Conservation (phyloP, 2,888 invertebrate genomes). For the Chironomus riparius region DNA sequence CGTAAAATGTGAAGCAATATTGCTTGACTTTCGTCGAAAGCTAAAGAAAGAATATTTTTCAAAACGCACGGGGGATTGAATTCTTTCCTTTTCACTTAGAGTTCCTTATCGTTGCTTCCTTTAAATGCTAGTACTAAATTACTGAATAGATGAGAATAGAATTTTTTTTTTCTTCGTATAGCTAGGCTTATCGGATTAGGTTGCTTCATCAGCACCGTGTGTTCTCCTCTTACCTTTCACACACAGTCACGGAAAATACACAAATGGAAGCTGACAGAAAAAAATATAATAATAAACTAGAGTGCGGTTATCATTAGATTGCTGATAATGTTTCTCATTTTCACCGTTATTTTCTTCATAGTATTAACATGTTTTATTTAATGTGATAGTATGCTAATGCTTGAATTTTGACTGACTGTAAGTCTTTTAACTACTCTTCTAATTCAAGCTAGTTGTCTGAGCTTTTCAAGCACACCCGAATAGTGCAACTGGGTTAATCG, state of each 20-base stretch:
- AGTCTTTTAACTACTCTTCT: too few relatives aligned
- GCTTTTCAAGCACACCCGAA: too few relatives aligned
- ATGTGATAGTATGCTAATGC: too few relatives aligned
- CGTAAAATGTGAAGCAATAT: constrained; percentile 25
- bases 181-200: constrained; percentile 18
- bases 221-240: neutral
- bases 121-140: neutral
- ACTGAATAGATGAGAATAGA: neutral
- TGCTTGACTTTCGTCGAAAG: neutral
- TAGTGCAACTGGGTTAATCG: too few relatives aligned
- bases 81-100: neutral
- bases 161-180: neutral
- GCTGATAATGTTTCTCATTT: constrained; percentile 20
- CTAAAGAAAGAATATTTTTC: neutral
- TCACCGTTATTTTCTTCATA: neutral
- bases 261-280: neutral
- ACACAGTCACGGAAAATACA: neutral
- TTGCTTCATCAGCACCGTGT: neutral
- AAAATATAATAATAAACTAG: constrained; percentile 26
- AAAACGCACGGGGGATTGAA: neutral
- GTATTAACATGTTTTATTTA: too few relatives aligned
- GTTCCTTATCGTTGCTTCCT: constrained; percentile 16
- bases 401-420: too few relatives aligned
- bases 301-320: constrained; percentile 26
- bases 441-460: too few relatives aligned